phyloP scores from a whole-genome alignment of 23 tunicate species.

The Clavelina lepadiformis region DNA sequence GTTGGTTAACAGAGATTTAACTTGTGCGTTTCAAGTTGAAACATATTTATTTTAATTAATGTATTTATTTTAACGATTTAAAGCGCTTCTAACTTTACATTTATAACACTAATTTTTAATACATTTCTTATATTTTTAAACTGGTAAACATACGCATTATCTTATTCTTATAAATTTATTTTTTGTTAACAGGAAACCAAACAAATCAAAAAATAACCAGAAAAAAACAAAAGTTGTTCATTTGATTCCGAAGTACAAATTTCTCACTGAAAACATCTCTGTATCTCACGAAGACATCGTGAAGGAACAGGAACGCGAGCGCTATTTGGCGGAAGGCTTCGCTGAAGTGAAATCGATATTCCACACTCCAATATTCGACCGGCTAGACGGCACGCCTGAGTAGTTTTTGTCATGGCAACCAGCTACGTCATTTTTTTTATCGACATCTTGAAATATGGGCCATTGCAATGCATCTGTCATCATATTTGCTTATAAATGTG shows the following conservation, averaged over 20 bases:
- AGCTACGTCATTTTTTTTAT: too few species aligned
- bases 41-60: not conserved
- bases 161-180: too few species aligned
- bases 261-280: constrained; percentile 54
- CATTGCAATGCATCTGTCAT: too few species aligned
- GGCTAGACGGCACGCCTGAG: constrained; percentile 26
- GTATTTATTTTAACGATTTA: not conserved
- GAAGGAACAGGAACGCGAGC: constrained; percentile 57
- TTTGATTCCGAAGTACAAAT: constrained; percentile 64
- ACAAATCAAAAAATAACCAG: constrained; percentile 1
- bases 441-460: too few species aligned
- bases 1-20: not conserved
- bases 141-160: too few species aligned
- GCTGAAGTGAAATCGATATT: constrained; percentile 70
- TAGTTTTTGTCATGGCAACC: too few species aligned
- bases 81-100: not conserved
- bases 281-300: constrained; percentile 86
- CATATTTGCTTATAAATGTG: too few species aligned
- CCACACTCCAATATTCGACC: constrained; percentile 11
- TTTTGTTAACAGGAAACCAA: too few species aligned
- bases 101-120: not conserved
- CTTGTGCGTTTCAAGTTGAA: not conserved
- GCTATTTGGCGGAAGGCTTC: constrained; percentile 48
- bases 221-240: constrained; percentile 21
- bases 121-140: constrained; percentile 2